phyloP scores from a whole-genome alignment of 2,888 invertebrate species.

The Tetranychus piercei region DNA sequence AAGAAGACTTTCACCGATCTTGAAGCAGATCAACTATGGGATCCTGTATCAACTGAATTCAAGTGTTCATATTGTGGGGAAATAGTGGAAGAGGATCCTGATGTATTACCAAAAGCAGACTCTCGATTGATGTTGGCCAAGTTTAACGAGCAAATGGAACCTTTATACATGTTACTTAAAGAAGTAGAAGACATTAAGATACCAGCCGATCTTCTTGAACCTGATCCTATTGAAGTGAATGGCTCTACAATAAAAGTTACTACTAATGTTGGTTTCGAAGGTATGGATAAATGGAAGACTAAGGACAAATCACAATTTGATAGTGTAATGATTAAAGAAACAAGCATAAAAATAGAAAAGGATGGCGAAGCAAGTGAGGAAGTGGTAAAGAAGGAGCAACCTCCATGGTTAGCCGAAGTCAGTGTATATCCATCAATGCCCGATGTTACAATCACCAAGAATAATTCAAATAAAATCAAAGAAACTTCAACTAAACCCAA shows the following conservation, averaged over 20 bases:
- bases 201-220: constrained; percentile 78
- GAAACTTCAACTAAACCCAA: constrained; percentile 17
- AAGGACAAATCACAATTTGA: constrained; percentile 10
- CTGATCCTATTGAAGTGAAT: constrained; percentile 49
- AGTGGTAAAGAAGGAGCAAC: constrained; percentile 50
- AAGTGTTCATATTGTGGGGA: constrained; percentile 70
- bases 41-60: constrained; percentile 62
- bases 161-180: constrained; percentile 48
- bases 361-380: constrained; percentile 57
- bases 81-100: constrained; percentile 81
- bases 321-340: constrained; percentile 20
- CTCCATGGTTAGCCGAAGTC: constrained; percentile 88
- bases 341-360: constrained; percentile 35
- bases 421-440: constrained; percentile 37
- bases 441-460: constrained; percentile 9
- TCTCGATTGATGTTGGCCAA: constrained; percentile 70
- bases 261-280: background rate
- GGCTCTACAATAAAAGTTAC: constrained; percentile 17
- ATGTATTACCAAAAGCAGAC: constrained; percentile 78
- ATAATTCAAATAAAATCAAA: constrained; percentile 32
- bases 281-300: background rate
- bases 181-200: constrained; percentile 62
- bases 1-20: constrained; percentile 84
- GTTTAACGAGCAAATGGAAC: constrained; percentile 83
- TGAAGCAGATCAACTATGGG: constrained; percentile 75